Percentiles rank a stretch among this genome's conserved stretches.
Conservation (phyloP, 2,113 vertebrate genomes). For the Apteryx owenii region DNA sequence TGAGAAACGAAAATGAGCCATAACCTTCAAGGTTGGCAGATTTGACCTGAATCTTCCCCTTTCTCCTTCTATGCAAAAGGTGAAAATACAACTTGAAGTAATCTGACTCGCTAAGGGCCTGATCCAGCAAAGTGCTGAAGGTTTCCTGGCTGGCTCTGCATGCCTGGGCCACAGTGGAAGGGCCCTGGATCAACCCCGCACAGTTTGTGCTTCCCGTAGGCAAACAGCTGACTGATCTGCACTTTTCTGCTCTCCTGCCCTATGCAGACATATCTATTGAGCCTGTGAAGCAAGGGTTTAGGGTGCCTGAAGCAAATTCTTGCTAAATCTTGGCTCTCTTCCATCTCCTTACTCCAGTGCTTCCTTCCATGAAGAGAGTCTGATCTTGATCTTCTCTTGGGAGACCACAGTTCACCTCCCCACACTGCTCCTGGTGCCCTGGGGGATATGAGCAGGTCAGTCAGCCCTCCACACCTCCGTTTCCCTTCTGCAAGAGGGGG, state of each 20-base stretch:
- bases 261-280: fast-evolving
- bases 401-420: background rate
- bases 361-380: background rate
- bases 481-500: background rate
- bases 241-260: background rate
- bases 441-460: background rate
- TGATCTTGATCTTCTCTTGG: background rate
- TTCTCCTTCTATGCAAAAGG: background rate
- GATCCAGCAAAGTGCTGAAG: fast-evolving
- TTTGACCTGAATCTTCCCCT: background rate
- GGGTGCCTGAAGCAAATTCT: background rate
- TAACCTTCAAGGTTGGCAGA: background rate
- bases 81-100: background rate
- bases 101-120: background rate
- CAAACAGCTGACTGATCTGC: fast-evolving
- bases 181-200: background rate
- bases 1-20: constrained; percentile 29
- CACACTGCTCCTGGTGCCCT: background rate
- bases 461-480: background rate
- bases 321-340: background rate
- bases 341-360: background rate
- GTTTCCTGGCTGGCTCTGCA: background rate
- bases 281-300: background rate
- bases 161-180: background rate
- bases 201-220: fast-evolving